Evolutionary conservation across 1,140 invertebrate genomes (phyloP), one percentile per base, ranked within the genome.

Genomic region (Drosophila serrata): DNA sequence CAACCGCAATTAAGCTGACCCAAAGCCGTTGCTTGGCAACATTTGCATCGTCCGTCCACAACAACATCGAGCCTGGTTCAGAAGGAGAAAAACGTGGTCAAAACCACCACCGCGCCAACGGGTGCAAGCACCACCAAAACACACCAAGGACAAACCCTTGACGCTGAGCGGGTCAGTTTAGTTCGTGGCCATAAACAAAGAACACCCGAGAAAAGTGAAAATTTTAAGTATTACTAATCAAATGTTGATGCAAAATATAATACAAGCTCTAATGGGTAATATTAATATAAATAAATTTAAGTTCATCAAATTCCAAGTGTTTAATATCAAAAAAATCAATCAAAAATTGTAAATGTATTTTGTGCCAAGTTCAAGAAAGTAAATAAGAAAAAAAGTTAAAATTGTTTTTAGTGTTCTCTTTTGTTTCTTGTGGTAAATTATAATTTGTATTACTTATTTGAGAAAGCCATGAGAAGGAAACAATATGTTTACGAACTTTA

Each of bases 1-100:
- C 65, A 80, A 90, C 84, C 84, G 64, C 85, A 87, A 88, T 84
- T 77, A 84, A 79, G 62, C 80, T 87, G 84, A 87, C 84, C 84
- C 58, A 87, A 78, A 87, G 84, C 85, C 76, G 84, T 87, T 84
- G 68, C 76, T 61, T 13, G 43, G 85, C 29, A 68, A 80, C 79
- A 19, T 13, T 24, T 9, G 27, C 42, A 17, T 51, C 55, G 70
- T 48, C 59, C 43, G 49, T 33, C 33, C 49, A 35, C 49, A 53
- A 72, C 67, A 72, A 77, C 72, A 77, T 46, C 33, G 35, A 61
- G 58, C 79, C 29, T 13, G 29, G 64, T 33, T 49, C 15, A 11
- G 45, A n/a, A 29, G 1, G 9, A 42, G 15, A 37, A 29, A 65
- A 85, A 86, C 72, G 57, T 87, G 79, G 51, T 39, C 48, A 73